phyloP scores from a whole-genome alignment of 2,797 vertebrate genomes.

The Pantherophis alleghaniensis region DNA sequence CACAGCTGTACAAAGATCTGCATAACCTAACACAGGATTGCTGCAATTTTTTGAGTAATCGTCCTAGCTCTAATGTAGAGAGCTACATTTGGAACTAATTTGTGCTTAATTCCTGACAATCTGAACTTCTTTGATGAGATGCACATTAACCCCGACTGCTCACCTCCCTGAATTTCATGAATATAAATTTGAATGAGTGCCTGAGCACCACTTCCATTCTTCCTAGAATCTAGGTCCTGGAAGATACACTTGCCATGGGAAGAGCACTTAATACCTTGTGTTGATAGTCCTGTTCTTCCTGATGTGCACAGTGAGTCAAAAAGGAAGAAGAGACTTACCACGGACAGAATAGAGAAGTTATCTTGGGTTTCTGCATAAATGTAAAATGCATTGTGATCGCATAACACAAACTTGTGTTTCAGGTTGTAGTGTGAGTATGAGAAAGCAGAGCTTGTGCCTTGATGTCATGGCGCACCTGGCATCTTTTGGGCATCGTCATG shows the following conservation, averaged over 20 bases:
- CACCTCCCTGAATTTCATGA: neutral
- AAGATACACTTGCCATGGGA: neutral
- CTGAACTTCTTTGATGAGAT: constrained; percentile 10
- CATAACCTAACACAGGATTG: neutral
- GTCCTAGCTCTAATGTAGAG: neutral
- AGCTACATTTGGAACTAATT: constrained; percentile 4
- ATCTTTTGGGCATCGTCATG: neutral
- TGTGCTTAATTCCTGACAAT: neutral
- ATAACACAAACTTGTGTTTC: neutral
- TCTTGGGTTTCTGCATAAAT: neutral
- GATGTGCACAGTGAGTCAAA: neutral
- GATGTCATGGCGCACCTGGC: neutral
- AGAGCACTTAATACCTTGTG: neutral
- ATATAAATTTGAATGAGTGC: neutral
- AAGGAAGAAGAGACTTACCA: neutral
- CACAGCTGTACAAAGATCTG: neutral
- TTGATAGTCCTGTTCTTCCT: neutral
- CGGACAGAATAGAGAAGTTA: neutral
- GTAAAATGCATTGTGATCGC: neutral
- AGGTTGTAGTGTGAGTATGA: neutral
- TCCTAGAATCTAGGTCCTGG: neutral
- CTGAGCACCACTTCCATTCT: neutral
- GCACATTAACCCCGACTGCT: neutral
- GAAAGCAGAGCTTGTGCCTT: neutral
- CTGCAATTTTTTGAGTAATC: neutral